These are phyloP conservation scores for Gambelia wislizenii DNA, from an alignment of 2,797 vertebrate species.

Conservation along the genomic window DNA sequence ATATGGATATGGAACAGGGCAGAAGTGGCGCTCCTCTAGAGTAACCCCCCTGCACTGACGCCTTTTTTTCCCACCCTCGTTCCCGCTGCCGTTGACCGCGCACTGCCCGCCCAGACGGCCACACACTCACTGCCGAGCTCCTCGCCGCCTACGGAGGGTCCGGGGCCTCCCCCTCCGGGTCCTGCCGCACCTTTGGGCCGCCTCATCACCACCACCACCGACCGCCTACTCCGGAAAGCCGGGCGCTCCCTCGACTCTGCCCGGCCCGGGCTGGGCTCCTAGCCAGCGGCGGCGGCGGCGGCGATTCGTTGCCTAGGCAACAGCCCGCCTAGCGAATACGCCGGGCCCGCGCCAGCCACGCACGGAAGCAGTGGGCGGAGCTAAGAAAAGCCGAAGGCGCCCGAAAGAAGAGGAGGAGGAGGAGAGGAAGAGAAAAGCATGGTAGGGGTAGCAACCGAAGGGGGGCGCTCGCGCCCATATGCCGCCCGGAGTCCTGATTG, in stretches of 20 bases:
- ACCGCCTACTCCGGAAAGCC: conserved; percentile 1
- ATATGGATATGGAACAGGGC: no score
- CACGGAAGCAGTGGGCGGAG: neutral
- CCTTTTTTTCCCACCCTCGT: no score
- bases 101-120: neutral
- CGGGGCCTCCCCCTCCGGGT: neutral
- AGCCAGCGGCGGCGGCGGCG: neutral
- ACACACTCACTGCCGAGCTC: neutral
- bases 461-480: neutral
- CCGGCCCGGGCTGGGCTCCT: neutral
- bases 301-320: conserved; percentile 47
- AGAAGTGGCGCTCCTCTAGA: neutral
- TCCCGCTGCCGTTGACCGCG: neutral
- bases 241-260: neutral
- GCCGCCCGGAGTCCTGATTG: neutral
- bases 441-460: fast-evolving
- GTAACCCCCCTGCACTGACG: no score
- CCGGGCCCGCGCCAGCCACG: neutral
- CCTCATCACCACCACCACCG: conserved; percentile 9
- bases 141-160: neutral
- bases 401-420: neutral
- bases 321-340: conserved; percentile 9
- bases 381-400: no score
- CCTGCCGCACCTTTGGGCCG: neutral
- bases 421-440: neutral